These are phyloP conservation scores for Cephus cinctus DNA, from an alignment of 1,140 invertebrate species.

Conservation along the genomic window DNA sequence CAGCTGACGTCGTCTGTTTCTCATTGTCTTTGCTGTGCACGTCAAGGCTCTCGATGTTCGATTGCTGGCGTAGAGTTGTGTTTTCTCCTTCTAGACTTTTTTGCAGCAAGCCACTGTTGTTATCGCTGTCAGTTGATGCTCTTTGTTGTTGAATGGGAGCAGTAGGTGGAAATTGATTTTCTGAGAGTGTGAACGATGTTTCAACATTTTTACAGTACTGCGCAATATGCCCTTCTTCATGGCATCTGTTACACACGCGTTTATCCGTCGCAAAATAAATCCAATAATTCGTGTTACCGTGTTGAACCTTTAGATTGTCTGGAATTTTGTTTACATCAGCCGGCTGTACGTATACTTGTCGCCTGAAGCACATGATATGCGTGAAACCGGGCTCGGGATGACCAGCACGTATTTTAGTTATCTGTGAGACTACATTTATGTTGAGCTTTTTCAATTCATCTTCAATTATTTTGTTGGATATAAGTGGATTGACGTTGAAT, in stretches of 20 bases:
- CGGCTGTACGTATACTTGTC: conserved; percentile 6
- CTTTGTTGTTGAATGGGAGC: too few species aligned
- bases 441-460: neutral
- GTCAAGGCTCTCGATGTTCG: too few species aligned
- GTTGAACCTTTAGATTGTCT: neutral
- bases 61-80: too few species aligned
- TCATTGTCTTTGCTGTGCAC: too few species aligned
- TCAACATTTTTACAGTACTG: conserved; percentile 6
- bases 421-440: neutral
- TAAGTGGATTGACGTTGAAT: conserved; percentile 9
- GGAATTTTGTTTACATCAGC: conserved; percentile 6
- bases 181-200: too few species aligned
- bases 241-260: conserved; percentile 1
- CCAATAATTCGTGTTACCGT: neutral
- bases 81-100: too few species aligned
- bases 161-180: too few species aligned
- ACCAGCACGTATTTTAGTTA: conserved; percentile 4
- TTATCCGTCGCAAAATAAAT: conserved; percentile 6
- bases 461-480: neutral
- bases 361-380: conserved; percentile 11
- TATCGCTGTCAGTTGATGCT: too few species aligned
- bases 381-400: neutral
- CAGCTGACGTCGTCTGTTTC: too few species aligned
- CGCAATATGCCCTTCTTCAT: conserved; percentile 9
- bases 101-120: too few species aligned